Conservation (phyloP, 1,140 invertebrate species). For the Drosophila persimilis region DNA sequence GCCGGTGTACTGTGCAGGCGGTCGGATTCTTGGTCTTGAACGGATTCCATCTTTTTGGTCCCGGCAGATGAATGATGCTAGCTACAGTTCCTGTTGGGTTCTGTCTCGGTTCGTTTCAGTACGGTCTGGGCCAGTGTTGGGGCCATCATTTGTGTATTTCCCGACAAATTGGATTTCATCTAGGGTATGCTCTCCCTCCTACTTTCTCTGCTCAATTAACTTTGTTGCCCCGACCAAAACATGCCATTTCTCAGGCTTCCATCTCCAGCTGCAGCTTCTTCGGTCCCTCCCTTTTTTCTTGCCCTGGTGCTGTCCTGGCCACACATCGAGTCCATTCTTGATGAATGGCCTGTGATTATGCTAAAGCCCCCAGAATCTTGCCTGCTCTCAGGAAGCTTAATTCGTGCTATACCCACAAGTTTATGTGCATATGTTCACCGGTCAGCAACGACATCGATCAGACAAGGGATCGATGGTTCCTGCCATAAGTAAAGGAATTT, state of each 20-base stretch:
- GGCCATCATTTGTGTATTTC: constrained; percentile 56
- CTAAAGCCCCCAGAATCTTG: constrained; percentile 9
- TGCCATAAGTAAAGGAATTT: not conserved
- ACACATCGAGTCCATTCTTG: constrained; percentile 39
- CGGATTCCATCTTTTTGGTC: constrained; percentile 26
- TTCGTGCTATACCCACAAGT: constrained; percentile 37
- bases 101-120: not conserved
- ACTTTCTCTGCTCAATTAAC: constrained; percentile 51
- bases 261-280: constrained; percentile 19
- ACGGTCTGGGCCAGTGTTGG: not conserved
- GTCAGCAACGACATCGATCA: constrained; percentile 29
- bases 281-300: constrained; percentile 1
- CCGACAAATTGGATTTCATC: constrained; percentile 59
- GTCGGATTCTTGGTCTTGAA: constrained; percentile 6
- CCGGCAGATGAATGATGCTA: constrained; percentile 45
- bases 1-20: not conserved
- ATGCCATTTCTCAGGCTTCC: constrained; percentile 50
- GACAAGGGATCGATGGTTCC: constrained; percentile 19
- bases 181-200: constrained; percentile 19
- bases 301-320: constrained; percentile 1
- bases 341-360: constrained; percentile 56
- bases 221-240: constrained; percentile 52
- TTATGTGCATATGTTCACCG: constrained; percentile 17
- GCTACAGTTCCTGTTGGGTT: constrained; percentile 17
- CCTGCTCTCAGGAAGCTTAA: not conserved